Evolutionary conservation across 1,140 invertebrate species (phyloP), one percentile per base, ranked within the genome.

Genomic region (Patella vulgata): DNA sequence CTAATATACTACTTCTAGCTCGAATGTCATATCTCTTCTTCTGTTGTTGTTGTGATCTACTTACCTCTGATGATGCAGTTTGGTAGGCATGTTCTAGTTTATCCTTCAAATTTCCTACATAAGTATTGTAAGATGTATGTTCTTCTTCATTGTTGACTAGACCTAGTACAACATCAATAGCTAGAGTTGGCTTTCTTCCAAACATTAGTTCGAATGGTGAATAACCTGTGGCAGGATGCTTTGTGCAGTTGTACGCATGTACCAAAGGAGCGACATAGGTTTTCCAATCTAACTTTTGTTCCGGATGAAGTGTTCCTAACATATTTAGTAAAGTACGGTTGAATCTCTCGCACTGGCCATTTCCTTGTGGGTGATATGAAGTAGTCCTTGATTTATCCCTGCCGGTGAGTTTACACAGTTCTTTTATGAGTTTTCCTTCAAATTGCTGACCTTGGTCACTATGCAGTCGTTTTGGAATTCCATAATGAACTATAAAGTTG

Each of bases 401-500:
- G 17, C 25, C 25, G 36, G 17, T 19, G 4, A 39, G 17, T 12
- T 66, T 39, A 14, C 36, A 21, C 8, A 66, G 9, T 9, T 55
- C 19, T 17, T 23, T 66, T 59, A 42, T 27, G 42, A 40, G n/a
- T n/a, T n/a, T n/a, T n/a, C n/a, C n/a, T n/a, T n/a, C n/a, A n/a
- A n/a, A n/a, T n/a, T n/a, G n/a, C n/a, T n/a, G n/a, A n/a, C n/a
- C n/a, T n/a, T n/a, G n/a, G n/a, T n/a, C n/a, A n/a, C n/a, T n/a
- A n/a, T 66, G 48, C 14, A 61, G 0, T 21, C 63, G 21, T 14
- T 27, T 6, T 0, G 67, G 68, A 39, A 65, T 62, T 9, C 68
- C 68, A 60, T 62, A 70, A 6, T 48, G 48, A 11, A 70, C 28
- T 51, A 65, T 48, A n/a, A n/a, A n/a, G n/a, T n/a, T n/a, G n/a